These are phyloP conservation scores for Varroa destructor DNA, from an alignment of 1,140 invertebrate genomes.

Conservation along the genomic window DNA sequence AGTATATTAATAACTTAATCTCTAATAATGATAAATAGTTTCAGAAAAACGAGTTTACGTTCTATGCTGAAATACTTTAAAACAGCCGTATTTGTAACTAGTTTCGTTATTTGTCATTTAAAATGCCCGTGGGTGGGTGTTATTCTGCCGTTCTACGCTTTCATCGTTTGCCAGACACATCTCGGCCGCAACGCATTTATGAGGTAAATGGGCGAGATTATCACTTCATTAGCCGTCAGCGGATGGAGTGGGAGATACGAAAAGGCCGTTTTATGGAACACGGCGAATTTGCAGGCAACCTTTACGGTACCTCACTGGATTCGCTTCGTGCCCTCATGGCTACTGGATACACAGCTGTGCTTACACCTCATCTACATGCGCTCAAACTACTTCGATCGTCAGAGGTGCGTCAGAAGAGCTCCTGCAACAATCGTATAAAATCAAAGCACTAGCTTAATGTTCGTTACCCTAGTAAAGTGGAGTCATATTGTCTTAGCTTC, in stretches of 20 bases:
- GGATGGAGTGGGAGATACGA: slow-evolving; percentile 80
- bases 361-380: slow-evolving; percentile 76
- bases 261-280: slow-evolving; percentile 82
- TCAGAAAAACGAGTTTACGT: too few relatives aligned
- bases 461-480: too few relatives aligned
- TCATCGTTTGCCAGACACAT: slow-evolving; percentile 58
- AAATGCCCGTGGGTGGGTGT: not conserved
- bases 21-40: too few relatives aligned
- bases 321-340: slow-evolving; percentile 74
- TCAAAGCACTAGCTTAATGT: not conserved
- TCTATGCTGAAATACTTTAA: too few relatives aligned
- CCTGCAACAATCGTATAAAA: slow-evolving; percentile 7
- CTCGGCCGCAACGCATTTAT: slow-evolving; percentile 59
- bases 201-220: slow-evolving; percentile 90
- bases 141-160: not conserved
- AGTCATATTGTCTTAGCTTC: too few relatives aligned
- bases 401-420: slow-evolving; percentile 2
- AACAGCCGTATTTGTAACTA: too few relatives aligned
- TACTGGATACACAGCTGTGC: slow-evolving; percentile 73
- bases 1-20: too few relatives aligned
- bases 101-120: too few relatives aligned
- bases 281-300: slow-evolving; percentile 90
- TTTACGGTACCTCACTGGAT: slow-evolving; percentile 84
- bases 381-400: slow-evolving; percentile 13
- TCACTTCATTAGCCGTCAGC: slow-evolving; percentile 70